Conservation (phyloP, 2,888 invertebrate species). For the Mactromeris polynyma region DNA sequence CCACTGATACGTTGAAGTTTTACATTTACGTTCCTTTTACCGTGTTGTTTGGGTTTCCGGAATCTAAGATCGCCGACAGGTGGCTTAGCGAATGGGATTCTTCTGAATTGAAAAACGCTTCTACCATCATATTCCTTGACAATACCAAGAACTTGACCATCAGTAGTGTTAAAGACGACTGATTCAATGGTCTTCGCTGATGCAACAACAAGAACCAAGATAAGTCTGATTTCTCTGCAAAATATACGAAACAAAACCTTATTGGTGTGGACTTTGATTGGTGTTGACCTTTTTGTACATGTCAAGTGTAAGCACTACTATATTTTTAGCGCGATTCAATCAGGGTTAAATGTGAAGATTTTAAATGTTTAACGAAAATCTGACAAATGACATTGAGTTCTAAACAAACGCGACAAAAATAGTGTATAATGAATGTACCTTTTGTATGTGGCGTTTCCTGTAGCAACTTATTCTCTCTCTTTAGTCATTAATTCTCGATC, state of each 20-base stretch:
- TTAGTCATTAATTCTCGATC: too few relatives aligned
- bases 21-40: constrained; percentile 52
- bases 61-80: constrained; percentile 67
- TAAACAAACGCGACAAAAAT: too few relatives aligned
- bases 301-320: not conserved
- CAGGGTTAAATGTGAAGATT: too few relatives aligned
- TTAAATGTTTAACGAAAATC: too few relatives aligned
- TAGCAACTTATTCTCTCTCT: too few relatives aligned
- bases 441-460: too few relatives aligned
- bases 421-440: too few relatives aligned
- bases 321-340: not conserved
- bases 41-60: constrained; percentile 47
- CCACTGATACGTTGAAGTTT: constrained; percentile 55
- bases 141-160: constrained; percentile 57
- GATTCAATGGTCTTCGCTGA: too few relatives aligned
- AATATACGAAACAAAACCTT: not conserved
- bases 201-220: not conserved
- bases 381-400: too few relatives aligned
- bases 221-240: not conserved
- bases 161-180: constrained; percentile 38
- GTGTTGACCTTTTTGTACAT: not conserved
- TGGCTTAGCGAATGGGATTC: constrained; percentile 72
- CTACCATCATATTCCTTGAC: constrained; percentile 23
- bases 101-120: constrained; percentile 60
- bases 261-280: not conserved